These are phyloP conservation scores for Ooceraea biroi DNA, from an alignment of 1,140 invertebrate genomes.

Conservation along the genomic window DNA sequence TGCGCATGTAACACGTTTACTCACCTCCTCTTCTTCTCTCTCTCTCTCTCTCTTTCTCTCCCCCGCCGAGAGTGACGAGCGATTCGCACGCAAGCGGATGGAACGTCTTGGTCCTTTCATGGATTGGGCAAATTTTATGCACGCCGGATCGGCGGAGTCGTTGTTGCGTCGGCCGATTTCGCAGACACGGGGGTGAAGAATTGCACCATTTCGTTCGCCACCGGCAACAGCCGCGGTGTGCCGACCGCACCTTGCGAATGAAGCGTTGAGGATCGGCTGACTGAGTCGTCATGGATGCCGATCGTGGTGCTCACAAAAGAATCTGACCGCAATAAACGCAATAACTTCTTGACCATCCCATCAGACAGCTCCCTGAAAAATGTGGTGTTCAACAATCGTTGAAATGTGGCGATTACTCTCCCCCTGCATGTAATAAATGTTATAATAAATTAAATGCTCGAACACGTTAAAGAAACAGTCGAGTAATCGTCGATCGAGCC, in stretches of 20 bases:
- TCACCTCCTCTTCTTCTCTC: neutral
- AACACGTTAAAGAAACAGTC: constrained; percentile 8
- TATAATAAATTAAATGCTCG: neutral
- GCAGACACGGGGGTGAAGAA: neutral
- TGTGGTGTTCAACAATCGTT: constrained; percentile 35
- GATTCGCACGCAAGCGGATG: constrained; percentile 15
- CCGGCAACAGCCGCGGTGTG: constrained; percentile 1
- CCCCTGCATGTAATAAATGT: too few species aligned
- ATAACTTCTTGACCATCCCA: neutral
- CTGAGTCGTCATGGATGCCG: constrained; percentile 19
- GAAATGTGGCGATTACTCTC: constrained; percentile 11
- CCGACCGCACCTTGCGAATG: constrained; percentile 12
- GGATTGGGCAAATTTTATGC: constrained; percentile 33
- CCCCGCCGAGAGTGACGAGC: neutral
- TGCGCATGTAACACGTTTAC: constrained; percentile 41
- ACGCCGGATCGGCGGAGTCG: neutral
- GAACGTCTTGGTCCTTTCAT: neutral
- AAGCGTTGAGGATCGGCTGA: constrained; percentile 24
- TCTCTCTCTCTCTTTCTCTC: too few species aligned
- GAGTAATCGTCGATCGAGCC: neutral
- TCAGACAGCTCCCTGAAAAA: neutral
- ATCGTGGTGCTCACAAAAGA: constrained; percentile 9
- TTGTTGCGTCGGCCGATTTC: constrained; percentile 24
- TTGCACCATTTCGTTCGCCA: constrained; percentile 32
- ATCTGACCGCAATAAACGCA: constrained; percentile 25